These are phyloP conservation scores for Hepsetus odoe DNA, from an alignment of 2,113 vertebrate genomes.

Conservation along the genomic window DNA sequence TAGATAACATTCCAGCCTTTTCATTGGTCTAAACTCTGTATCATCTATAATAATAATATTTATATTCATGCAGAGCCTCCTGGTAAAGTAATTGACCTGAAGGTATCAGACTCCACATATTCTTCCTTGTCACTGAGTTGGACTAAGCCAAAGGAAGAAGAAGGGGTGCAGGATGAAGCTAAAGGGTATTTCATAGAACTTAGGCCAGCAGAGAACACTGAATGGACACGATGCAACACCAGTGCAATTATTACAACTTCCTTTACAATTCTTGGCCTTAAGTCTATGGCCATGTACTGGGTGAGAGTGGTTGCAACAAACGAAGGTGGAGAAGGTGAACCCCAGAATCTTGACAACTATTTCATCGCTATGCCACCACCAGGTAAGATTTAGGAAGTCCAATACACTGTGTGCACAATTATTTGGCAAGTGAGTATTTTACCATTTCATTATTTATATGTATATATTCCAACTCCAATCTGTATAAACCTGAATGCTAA, in stretches of 20 bases:
- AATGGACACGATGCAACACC: constrained; percentile 79
- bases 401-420: too few relatives aligned
- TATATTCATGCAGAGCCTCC: constrained; percentile 73
- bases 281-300: constrained; percentile 75
- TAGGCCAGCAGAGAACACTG: constrained; percentile 68
- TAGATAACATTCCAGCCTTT: too few relatives aligned
- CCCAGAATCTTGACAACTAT: constrained; percentile 72
- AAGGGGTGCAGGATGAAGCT: constrained; percentile 71
- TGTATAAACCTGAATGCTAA: too few relatives aligned
- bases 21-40: not conserved
- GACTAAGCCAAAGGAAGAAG: constrained; percentile 73
- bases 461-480: too few relatives aligned
- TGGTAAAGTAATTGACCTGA: constrained; percentile 79
- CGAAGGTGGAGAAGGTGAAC: constrained; percentile 74
- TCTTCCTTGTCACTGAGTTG: constrained; percentile 81
- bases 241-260: constrained; percentile 67
- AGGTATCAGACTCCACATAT: constrained; percentile 78
- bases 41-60: not conserved
- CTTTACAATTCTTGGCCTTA: constrained; percentile 81
- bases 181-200: constrained; percentile 86
- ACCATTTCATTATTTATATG: too few relatives aligned
- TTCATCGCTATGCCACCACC: constrained; percentile 68
- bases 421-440: too few relatives aligned
- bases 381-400: too few relatives aligned
- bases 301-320: constrained; percentile 79